A percentile compares a stretch with the other conserved stretches of the same genome.
Conservation (phyloP, 2,113 vertebrate genomes). For the Benitochromis conjunctus region DNA sequence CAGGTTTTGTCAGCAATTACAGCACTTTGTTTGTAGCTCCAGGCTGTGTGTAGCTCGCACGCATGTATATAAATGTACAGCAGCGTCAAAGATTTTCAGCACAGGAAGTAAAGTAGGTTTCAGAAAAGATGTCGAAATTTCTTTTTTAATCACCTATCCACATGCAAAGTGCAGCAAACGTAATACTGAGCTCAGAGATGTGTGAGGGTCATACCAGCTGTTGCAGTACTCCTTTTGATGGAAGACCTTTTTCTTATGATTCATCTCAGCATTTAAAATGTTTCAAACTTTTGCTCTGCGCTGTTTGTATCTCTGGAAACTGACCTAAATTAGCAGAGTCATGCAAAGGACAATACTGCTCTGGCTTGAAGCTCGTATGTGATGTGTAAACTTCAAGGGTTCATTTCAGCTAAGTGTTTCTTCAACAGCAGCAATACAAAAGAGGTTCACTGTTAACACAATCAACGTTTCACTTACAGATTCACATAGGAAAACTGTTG, state of each 20-base stretch:
- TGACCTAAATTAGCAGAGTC: background rate
- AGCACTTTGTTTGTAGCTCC: conserved; percentile 9
- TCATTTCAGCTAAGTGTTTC: background rate
- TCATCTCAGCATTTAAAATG: background rate
- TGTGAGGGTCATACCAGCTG: background rate
- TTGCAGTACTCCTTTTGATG: background rate
- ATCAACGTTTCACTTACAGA: background rate
- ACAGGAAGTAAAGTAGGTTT: background rate
- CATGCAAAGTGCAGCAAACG: background rate
- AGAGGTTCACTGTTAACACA: background rate
- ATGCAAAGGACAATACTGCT: background rate
- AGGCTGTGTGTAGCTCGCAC: background rate
- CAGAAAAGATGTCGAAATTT: background rate
- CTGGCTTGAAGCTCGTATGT: background rate
- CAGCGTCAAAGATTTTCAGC: background rate
- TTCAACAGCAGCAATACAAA: background rate
- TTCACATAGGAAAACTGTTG: background rate
- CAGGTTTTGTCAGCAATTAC: conserved; percentile 24
- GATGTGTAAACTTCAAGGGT: background rate
- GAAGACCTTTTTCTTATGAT: background rate
- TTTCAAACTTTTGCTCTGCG: background rate
- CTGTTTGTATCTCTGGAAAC: background rate
- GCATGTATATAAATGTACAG: background rate
- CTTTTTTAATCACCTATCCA: background rate
- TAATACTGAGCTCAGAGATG: background rate